Evolutionary conservation across 2,797 vertebrate genomes (phyloP), one percentile per base, ranked within the genome.

Genomic region (Sebastes minor): DNA sequence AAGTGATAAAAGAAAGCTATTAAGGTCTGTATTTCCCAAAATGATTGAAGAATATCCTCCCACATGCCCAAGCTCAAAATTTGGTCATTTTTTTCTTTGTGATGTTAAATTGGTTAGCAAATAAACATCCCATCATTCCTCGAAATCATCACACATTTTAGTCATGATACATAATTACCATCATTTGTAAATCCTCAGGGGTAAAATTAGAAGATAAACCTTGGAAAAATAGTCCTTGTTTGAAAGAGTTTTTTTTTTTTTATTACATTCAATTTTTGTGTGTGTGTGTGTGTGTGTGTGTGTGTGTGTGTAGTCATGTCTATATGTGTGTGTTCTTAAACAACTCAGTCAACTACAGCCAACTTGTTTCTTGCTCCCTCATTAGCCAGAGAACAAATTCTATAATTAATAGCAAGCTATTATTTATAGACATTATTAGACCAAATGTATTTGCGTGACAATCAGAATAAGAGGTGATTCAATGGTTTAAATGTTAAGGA

Each of bases 391-490:
- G 16, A 71, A 76, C 9, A 64, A 42, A 57, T 65, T 72, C 0
- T 52, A 70, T 66, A 46, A 78, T 84, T 59, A 73, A 73, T 62
- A 66, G 53, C 28, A 72, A 49, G 20, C 64, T 76, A 46, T 61
- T 73, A 78, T 71, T 74, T 71, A 56, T 27, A 52, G 28, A 66
- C 46, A 69, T 69, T 64, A 49, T 73, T 59, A 56, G 35, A 46
- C 18, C 16, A 52, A 67, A 69, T 67, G 1, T 14, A 64, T 70
- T 28, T 16, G 16, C 16, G 8, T 27, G 56, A 59, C 42, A 28
- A 53, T n/a, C 3, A 18, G 25, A 28, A 18, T 27, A 28, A 59
- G 8, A 6, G 59, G 42, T 20, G 42, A 18, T 46, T 18, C 16
- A 18, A 20, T 46, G 18, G 4, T 32, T 32, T 32, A 20, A 3